Evolutionary conservation across 2,888 invertebrate species (phyloP), one percentile per base, ranked within the genome.

Genomic region (Rhaphigaster nebulosa): DNA sequence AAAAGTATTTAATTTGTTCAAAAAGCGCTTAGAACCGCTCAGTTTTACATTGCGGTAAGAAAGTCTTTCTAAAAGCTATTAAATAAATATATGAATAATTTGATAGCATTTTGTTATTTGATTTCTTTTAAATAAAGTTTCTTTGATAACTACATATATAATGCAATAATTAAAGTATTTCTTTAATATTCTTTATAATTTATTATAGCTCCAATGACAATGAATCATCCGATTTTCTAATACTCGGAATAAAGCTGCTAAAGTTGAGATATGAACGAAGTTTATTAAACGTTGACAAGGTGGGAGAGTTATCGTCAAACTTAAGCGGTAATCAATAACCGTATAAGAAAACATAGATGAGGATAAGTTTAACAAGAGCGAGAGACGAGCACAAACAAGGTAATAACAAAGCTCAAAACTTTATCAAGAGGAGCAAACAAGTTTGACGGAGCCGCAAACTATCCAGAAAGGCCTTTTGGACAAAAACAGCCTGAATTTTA

Each of bases 361-460:
- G 45, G 45, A 84, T 45, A 84, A 84, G 84, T 84, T 84, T 84
- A 84, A 84, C 84, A 84, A 84, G 84, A 50, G 84, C 45, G 18
- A 50, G 84, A 38, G n/a, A 15, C 41, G 84, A 13, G 45, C 84
- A 84, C 84, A 84, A 84, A 84, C 84, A 84, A 84, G 84, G 84
- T 84, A 84, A 84, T 84, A 84, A 84, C 84, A 84, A 45, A 84
- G 45, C 84, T 84, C 84, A 84, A 84, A 84, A 84, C 84, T 84
- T 84, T 84, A 84, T 84, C 84, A 84, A 84, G 84, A 18, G 84
- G 45, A 84, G 84, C 45, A 84, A 84, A 84, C 45, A 84, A 84
- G 84, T 84, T 84, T 45, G 41, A 84, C 26, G 45, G 84, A 50
- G 84, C 84, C 84, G 84, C 84, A 84, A 84, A 84, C 84, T 50